A percentile compares a stretch with the other conserved stretches of the same genome.
phyloP scores from a whole-genome alignment of 2,888 invertebrate genomes.

The Drosophila paucipuncta region DNA sequence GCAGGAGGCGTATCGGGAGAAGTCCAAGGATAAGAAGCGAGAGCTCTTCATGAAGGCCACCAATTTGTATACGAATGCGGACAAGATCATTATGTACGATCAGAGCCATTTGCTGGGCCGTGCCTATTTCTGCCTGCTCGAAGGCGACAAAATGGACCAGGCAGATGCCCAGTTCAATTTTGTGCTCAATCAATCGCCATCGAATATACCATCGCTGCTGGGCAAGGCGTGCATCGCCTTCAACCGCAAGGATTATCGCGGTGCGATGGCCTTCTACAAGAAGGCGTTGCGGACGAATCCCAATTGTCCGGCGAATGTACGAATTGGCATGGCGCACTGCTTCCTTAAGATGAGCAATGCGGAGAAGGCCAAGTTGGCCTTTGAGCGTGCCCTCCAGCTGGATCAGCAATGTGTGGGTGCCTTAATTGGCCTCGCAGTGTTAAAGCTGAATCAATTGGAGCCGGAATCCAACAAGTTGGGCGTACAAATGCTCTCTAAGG shows the following conservation, averaged over 20 bases:
- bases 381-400: conserved; percentile 96
- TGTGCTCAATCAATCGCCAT: conserved; percentile 97
- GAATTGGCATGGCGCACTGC: conserved; percentile 99
- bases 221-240: conserved; percentile 99
- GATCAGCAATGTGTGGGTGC: conserved; percentile 98
- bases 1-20: conserved; percentile 97
- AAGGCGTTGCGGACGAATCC: conserved; percentile 98
- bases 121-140: conserved; percentile 98
- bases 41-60: conserved; percentile 99
- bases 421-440: conserved; percentile 96
- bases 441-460: conserved; percentile 96
- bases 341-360: conserved; percentile 98
- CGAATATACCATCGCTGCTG: conserved; percentile 97
- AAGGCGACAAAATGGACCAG: conserved; percentile 99
- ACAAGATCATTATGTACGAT: conserved; percentile 99
- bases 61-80: conserved; percentile 98
- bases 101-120: conserved; percentile 99
- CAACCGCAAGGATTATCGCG: conserved; percentile 97
- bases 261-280: conserved; percentile 98
- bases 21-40: conserved; percentile 96
- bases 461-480: conserved; percentile 96
- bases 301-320: conserved; percentile 97
- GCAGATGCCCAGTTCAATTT: conserved; percentile 99
- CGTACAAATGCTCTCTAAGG: conserved; percentile 97
- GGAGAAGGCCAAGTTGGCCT: conserved; percentile 98